Base-by-base conservation (phyloP, 2,113 vertebrate species). In the Spermophilus dauricus region DNA sequence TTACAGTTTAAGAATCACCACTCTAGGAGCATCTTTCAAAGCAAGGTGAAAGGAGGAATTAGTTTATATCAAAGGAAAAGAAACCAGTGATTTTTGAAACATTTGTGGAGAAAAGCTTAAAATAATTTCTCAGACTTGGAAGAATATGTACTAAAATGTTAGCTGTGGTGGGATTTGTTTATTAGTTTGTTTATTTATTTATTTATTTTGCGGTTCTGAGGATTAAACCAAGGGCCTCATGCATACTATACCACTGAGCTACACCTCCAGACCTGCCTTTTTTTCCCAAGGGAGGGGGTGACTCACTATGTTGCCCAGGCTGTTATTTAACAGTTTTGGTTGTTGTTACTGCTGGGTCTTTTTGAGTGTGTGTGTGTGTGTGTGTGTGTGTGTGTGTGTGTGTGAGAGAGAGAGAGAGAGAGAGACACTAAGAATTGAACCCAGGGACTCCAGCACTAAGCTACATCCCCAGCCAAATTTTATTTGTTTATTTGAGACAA, bases 41-140 rank as follows among this genome's bases (percentile, higher is more conserved):
- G 78, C 26, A 77, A 89, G 34, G 42, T 90, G 82, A 45, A 45
- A 45, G 45, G 45, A 45, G 45, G 45, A 45, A 45, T 45, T 45
- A 45, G 45, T 45, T 45, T 8, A 45, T 45, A 45, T 45, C 8
- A 45, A 45, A 45, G 85, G 32, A 16, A 81, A 75, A 67, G 32
- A 76, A 83, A 88, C 30, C 53, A 96, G 8, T 22, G 58, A 84
- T 80, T 93, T 89, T 77, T 24, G 16, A n/a, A 78, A 89, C 17
- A 17, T 89, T 53, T 94, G 39, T 58, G 18, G 77, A 86, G 8
- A 92, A 20, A 53, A 63, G 45, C 53, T 82, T 51, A 28, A 84
- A 77, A 56, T 45, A 37, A 28, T 70, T 86, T 90, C 18, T 86
- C 70, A 82, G 56, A 24, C 26, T 77, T 4, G 8, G 48, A 88